Base-by-base conservation (phyloP, 2,888 invertebrate species). In the Drosophila quinaria region DNA sequence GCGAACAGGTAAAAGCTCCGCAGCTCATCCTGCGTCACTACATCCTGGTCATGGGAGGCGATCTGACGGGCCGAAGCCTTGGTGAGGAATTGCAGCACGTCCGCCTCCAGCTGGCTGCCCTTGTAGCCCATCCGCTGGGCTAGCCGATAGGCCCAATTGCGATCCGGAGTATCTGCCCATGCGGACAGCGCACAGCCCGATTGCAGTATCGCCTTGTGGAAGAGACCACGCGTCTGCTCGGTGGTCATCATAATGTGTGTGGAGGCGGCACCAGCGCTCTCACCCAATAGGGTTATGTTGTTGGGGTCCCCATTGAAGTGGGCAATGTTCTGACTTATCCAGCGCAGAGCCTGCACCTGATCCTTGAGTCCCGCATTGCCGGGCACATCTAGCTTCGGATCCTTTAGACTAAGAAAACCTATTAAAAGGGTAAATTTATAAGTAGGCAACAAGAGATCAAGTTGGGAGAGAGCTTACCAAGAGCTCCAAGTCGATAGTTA, bases 301-400 rank as follows among this genome's bases (percentile, higher is more conserved):
- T 93, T 84, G 1, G 93, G 90, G 87, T 94, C 93, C 1, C 94
- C 94, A 68, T 93, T 93, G 68, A 94, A 94, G 39, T 85, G 77
- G 17, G 77, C 58, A 25, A 94, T 93, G 61, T 94, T 94, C 39
- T 91, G 86, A 61, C 93, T 92, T 1, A 94, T 90, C 94, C 94
- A 94, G 66, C 92, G 93, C 42, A 94, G 80, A 0, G 94, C 94
- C 80, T 93, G 75, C 3, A 94, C 90, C 89, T 93, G 93, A 85
- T 94, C 94, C 87, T 94, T 94, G 0, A 94, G 87, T 0, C 93
- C 94, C 0, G 94, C 93, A 82, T 94, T 94, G 2, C 94, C 94
- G 4, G 94, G 94, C 33, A 94, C 92, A 42, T 92, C 91, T 5
- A 94, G 73, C 10, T 91, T 90, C 2, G 92, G 90, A 79, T 94